Conservation (phyloP, 64 coral and sea anemone genomes). For the Catalaphyllia jardinei region DNA sequence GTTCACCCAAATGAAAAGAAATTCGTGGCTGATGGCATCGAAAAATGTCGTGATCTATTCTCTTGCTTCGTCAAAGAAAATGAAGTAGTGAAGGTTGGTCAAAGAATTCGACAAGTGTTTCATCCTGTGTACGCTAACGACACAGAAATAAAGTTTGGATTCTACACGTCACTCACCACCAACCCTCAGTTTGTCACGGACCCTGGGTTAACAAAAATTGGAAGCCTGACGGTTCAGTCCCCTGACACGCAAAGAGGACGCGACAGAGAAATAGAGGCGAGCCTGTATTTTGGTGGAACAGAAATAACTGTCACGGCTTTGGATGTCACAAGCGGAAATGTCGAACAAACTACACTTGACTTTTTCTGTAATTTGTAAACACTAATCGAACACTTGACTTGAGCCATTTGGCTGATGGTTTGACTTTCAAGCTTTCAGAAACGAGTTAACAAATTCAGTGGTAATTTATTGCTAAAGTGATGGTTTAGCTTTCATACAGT, state of each 20-base stretch:
- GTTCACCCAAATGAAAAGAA: constrained; percentile 3
- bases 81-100: neutral
- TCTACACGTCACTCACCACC: neutral
- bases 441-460: no score
- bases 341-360: neutral
- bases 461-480: no score
- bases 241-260: neutral
- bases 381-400: no score
- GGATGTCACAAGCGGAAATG: constrained; percentile 11
- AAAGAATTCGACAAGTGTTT: neutral
- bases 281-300: constrained; percentile 11
- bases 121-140: neutral
- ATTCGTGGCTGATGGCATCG: neutral
- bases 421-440: neutral
- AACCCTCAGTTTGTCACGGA: neutral
- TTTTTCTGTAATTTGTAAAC: neutral
- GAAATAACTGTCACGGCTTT: neutral
- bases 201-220: neutral
- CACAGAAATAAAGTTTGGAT: neutral
- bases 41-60: neutral
- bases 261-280: constrained; percentile 18
- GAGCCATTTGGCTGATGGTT: no score
- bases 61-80: constrained; percentile 13
- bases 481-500: no score
- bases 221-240: neutral